phyloP scores from a whole-genome alignment of 2,888 invertebrate genomes.

The Netelia melanura region DNA sequence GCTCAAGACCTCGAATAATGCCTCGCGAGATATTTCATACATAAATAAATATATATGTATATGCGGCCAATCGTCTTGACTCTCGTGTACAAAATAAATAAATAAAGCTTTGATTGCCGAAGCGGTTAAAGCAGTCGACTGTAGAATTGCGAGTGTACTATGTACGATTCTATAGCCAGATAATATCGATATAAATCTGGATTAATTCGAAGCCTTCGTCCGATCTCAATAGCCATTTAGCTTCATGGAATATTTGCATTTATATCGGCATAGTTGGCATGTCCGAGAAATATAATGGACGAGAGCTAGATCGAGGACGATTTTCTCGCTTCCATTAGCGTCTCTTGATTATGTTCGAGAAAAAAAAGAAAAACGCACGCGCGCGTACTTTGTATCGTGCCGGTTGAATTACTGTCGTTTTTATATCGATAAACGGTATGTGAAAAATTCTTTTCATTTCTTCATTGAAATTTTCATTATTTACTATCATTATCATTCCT shows the following conservation, averaged over 20 bases:
- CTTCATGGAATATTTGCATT: conserved; percentile 74
- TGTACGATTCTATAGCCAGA: conserved; percentile 11
- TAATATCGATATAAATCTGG: conserved; percentile 78
- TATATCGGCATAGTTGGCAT: conserved; percentile 64
- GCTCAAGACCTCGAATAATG: conserved; percentile 23
- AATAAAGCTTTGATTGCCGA: conserved; percentile 62
- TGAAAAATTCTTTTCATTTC: background rate
- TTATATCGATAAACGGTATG: too few relatives aligned
- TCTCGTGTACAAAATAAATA: conserved; percentile 55
- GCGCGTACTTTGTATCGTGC: background rate
- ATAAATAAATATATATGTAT: conserved; percentile 3
- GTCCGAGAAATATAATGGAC: conserved; percentile 19
- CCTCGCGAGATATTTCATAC: conserved; percentile 3
- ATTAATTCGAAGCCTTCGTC: conserved; percentile 79
- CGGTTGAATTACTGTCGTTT: background rate
- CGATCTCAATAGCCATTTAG: conserved; percentile 77
- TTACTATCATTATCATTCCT: background rate
- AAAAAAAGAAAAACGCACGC: background rate
- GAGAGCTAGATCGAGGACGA: conserved; percentile 26
- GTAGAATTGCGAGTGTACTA: conserved; percentile 22
- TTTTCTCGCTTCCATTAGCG: conserved; percentile 57
- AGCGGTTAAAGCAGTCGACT: conserved; percentile 21
- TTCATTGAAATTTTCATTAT: background rate
- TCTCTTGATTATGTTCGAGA: conserved; percentile 50
- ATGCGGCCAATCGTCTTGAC: conserved; percentile 1